A percentile compares a stretch with the other conserved stretches of the same genome.
These are phyloP conservation scores for Dynastes maya DNA, from an alignment of 2,888 invertebrate genomes.

Conservation along the genomic window DNA sequence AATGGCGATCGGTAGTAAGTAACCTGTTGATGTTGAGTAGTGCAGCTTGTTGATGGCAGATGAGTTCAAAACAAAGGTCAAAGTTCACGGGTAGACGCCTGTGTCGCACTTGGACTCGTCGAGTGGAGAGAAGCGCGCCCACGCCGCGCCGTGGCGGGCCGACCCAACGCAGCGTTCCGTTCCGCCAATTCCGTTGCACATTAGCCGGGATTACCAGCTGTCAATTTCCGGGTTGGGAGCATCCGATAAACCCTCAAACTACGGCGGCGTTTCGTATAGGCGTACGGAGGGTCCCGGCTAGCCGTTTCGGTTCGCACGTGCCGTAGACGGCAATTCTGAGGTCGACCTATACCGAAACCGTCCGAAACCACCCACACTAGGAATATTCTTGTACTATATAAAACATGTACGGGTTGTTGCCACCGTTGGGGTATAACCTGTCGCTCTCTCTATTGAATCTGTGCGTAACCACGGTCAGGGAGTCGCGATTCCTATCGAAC, in stretches of 20 bases:
- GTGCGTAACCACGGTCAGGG: constrained; percentile 54
- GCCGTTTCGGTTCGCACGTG: constrained; percentile 54
- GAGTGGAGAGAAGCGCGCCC: constrained; percentile 55
- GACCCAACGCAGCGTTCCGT: constrained; percentile 50
- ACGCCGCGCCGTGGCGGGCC: constrained; percentile 56
- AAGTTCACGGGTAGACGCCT: constrained; percentile 62
- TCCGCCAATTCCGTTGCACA: constrained; percentile 51
- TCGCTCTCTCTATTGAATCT: constrained; percentile 52
- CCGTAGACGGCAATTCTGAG: constrained; percentile 48
- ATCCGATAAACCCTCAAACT: constrained; percentile 54
- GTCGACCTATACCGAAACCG: constrained; percentile 54
- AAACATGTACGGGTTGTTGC: constrained; percentile 57
- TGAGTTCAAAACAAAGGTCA: constrained; percentile 63
- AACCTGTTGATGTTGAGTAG: constrained; percentile 59
- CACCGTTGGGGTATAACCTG: constrained; percentile 57
- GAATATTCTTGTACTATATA: constrained; percentile 57
- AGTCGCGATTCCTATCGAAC: constrained; percentile 54
- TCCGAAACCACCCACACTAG: constrained; percentile 57
- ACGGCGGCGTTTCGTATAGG: constrained; percentile 1
- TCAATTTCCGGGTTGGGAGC: constrained; percentile 53
- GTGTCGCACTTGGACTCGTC: constrained; percentile 62
- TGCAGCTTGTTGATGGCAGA: constrained; percentile 58
- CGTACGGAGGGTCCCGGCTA: constrained; percentile 10
- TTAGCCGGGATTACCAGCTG: constrained; percentile 49
- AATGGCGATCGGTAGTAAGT: constrained; percentile 37